phyloP scores from a whole-genome alignment of 2,797 vertebrate genomes.

The Masticophis lateralis region DNA sequence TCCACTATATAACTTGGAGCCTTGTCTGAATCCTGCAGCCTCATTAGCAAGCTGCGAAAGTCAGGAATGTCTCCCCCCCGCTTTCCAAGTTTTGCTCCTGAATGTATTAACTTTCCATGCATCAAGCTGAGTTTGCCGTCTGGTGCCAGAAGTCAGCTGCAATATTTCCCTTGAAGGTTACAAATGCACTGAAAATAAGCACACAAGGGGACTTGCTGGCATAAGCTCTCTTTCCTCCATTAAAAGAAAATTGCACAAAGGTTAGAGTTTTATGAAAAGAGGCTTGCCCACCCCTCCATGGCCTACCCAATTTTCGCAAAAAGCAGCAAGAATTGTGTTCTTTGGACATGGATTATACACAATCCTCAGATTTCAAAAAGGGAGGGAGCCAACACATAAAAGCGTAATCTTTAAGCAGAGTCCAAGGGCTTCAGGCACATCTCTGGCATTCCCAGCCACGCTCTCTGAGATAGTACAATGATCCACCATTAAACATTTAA shows the following conservation, averaged over 20 bases:
- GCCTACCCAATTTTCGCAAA: neutral
- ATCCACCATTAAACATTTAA: neutral
- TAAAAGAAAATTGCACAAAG: slow-evolving; percentile 15
- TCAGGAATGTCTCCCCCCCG: neutral
- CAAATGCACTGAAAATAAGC: neutral
- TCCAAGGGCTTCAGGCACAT: neutral
- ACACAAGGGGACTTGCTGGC: neutral
- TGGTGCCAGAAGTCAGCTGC: neutral
- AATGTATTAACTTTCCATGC: neutral
- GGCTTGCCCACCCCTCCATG: neutral
- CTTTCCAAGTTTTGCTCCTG: neutral
- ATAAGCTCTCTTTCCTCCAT: neutral
- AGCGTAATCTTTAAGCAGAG: neutral
- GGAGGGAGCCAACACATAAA: neutral
- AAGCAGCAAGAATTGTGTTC: neutral
- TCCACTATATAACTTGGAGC: neutral
- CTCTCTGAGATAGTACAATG: neutral
- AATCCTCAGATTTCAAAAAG: slow-evolving; percentile 6
- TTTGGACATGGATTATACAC: neutral
- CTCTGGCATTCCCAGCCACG: neutral
- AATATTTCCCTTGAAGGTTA: neutral
- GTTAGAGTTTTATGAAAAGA: neutral
- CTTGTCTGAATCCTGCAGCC: neutral
- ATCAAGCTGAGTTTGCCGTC: neutral
- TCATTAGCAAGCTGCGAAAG: neutral